phyloP scores from a whole-genome alignment of 2,888 invertebrate genomes.

The Torymus auratus region DNA sequence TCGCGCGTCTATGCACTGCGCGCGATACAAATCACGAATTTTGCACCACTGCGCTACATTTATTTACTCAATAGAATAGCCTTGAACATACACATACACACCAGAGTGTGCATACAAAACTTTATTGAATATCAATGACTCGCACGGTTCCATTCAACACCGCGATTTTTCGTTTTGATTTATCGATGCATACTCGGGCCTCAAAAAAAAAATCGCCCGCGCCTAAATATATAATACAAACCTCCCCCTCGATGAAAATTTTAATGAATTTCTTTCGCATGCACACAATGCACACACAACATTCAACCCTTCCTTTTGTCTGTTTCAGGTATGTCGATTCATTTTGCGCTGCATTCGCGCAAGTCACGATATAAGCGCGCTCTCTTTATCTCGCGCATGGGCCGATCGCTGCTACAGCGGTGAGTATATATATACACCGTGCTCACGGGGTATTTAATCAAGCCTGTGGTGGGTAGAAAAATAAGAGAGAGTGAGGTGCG shows the following conservation, averaged over 20 bases:
- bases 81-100: background rate
- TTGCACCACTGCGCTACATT: background rate
- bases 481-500: too few relatives aligned
- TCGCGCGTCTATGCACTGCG: background rate
- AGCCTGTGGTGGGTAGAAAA: too few relatives aligned
- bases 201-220: background rate
- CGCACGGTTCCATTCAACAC: background rate
- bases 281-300: background rate
- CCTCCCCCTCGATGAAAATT: slow-evolving; percentile 10
- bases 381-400: too few relatives aligned
- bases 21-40: slow-evolving; percentile 3
- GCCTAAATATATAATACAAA: slow-evolving; percentile 30
- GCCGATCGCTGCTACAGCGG: too few relatives aligned
- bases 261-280: slow-evolving; percentile 39
- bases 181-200: background rate
- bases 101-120: background rate
- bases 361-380: slow-evolving; percentile 12
- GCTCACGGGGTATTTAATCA: too few relatives aligned
- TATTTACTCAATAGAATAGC: background rate
- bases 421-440: too few relatives aligned
- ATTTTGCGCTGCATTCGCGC: slow-evolving; percentile 3
- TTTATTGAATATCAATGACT: slow-evolving; percentile 45
- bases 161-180: slow-evolving; percentile 1
- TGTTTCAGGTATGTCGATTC: slow-evolving; percentile 49
- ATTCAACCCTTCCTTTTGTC: slow-evolving; percentile 36